These are phyloP conservation scores for Lasioglossum pauxillum DNA, from an alignment of 2,888 invertebrate species.

Conservation along the genomic window DNA sequence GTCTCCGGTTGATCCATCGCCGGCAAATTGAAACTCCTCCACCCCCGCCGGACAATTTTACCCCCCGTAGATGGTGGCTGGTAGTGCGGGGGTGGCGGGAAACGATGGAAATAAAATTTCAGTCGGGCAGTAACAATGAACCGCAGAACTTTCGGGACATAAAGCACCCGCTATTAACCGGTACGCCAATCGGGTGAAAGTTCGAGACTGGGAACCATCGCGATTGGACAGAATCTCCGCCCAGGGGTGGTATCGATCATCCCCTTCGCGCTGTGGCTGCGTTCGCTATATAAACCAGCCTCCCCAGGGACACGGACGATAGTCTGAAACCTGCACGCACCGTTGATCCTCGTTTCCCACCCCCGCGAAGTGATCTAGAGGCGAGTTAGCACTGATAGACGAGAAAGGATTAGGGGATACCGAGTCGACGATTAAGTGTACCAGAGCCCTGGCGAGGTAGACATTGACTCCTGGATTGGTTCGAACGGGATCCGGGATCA, in stretches of 20 bases:
- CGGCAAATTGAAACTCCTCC: constrained; percentile 38
- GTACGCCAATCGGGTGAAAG: constrained; percentile 61
- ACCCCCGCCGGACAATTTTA: constrained; percentile 28
- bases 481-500: background rate
- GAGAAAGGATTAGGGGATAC: background rate
- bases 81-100: constrained; percentile 19
- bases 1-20: constrained; percentile 9
- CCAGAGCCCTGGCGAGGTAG: background rate
- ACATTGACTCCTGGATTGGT: background rate
- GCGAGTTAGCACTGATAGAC: background rate
- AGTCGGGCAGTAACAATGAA: constrained; percentile 78
- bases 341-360: constrained; percentile 22
- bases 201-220: constrained; percentile 46
- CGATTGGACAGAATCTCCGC: constrained; percentile 79
- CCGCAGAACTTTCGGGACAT: constrained; percentile 72
- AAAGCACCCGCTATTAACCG: constrained; percentile 71
- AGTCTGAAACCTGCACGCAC: constrained; percentile 59
- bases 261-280: constrained; percentile 62
- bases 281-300: constrained; percentile 76
- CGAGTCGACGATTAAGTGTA: background rate
- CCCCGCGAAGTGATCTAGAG: constrained; percentile 25
- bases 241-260: constrained; percentile 82
- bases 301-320: constrained; percentile 75
- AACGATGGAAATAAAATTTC: constrained; percentile 74
- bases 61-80: constrained; percentile 3